These are phyloP conservation scores for Acropora yongei DNA, from an alignment of 64 coral and sea anemone species.

Conservation along the genomic window DNA sequence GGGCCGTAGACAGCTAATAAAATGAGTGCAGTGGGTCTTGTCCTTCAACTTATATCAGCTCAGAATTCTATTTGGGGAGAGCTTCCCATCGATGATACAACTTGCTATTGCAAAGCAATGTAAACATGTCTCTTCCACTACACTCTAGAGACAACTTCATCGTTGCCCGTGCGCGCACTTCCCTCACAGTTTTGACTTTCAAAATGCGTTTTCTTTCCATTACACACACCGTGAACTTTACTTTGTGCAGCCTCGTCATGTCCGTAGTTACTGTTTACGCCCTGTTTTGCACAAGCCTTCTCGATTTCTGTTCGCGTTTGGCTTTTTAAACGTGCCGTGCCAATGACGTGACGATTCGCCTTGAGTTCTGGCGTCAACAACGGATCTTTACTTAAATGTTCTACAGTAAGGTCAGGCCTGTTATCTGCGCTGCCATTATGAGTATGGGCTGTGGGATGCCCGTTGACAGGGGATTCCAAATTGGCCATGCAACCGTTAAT, in stretches of 20 bases:
- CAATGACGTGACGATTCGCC: constrained; percentile 1
- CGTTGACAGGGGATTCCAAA: neutral
- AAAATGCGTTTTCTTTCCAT: neutral
- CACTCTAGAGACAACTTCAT: neutral
- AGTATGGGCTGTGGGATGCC: neutral
- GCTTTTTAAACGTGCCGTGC: neutral
- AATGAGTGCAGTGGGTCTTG: too few species aligned
- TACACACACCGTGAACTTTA: neutral
- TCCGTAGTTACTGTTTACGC: neutral
- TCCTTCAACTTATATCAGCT: too few species aligned
- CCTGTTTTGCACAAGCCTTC: neutral
- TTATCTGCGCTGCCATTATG: neutral
- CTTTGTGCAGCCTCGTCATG: neutral
- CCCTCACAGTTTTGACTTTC: neutral
- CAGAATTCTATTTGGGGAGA: too few species aligned
- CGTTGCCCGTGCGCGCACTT: neutral
- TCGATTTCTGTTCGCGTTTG: neutral
- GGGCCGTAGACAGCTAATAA: too few species aligned
- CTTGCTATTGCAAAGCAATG: too few species aligned
- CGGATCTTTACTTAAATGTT: neutral
- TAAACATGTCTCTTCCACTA: too few species aligned
- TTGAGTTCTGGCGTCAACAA: neutral
- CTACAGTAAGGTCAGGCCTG: neutral
- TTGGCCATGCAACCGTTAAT: neutral
- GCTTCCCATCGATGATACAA: too few species aligned